Evolutionary conservation across 2,797 vertebrate species (phyloP).

Genomic region (Tympanoctomys barrerae): DNA sequence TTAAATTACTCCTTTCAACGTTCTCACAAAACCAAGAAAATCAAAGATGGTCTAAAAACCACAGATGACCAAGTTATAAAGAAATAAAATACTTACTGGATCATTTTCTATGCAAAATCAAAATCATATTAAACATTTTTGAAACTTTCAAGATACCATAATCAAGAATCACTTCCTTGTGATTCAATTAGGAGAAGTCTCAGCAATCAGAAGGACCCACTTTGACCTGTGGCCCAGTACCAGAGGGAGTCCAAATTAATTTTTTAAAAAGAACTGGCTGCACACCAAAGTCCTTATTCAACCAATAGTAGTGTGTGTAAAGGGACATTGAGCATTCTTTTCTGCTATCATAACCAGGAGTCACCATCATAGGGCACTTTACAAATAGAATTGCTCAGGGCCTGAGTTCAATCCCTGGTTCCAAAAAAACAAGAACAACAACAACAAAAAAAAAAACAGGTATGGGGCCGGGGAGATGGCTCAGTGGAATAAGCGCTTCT

Average conservation of each 20-base stretch:
- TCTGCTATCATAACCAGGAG: background rate
- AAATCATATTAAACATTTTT: conserved; percentile 75
- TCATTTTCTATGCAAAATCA: conserved; percentile 78
- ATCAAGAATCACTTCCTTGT: conserved; percentile 36
- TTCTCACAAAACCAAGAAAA: conserved; percentile 29
- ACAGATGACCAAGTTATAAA: conserved; percentile 63
- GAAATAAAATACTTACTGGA: conserved; percentile 55
- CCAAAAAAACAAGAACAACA: too few relatives aligned
- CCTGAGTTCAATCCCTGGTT: too few relatives aligned
- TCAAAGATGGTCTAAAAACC: conserved; percentile 34
- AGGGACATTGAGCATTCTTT: background rate
- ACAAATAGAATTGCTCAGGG: conserved; percentile 76
- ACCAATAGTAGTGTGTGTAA: background rate
- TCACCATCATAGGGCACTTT: conserved; percentile 21
- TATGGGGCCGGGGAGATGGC: too few relatives aligned
- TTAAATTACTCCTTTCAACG: background rate
- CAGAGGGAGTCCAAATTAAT: background rate
- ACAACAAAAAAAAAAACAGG: too few relatives aligned
- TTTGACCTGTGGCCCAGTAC: background rate
- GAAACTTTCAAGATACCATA: conserved; percentile 67
- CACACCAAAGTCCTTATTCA: background rate
- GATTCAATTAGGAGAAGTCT: background rate
- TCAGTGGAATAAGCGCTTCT: too few relatives aligned
- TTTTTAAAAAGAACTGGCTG: conserved; percentile 46
- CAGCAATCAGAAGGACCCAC: background rate